Evolutionary conservation across 53 echinoderm and acorn worm species (phyloP), one percentile per base, ranked within the genome.

Genomic region (Glandiceps talaboti): DNA sequence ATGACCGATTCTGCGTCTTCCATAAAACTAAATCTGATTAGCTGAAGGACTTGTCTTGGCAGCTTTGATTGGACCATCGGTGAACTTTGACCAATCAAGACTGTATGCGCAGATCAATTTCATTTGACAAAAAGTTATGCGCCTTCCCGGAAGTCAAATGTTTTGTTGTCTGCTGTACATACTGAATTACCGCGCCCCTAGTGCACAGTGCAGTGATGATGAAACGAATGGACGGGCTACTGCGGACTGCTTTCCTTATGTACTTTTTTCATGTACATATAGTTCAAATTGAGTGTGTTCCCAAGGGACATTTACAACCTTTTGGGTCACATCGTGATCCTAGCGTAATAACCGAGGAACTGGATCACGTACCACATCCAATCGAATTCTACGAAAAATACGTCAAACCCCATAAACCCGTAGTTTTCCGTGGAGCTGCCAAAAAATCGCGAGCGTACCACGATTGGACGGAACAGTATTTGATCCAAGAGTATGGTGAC

Each of bases 401-500:
- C 45, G 88, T 91, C 75, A 85, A 83, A 75, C 83, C 81, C 77
- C 85, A 85, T 73, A 85, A 76, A 73, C 88, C 91, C 0, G 91
- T 88, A 0, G 83, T 91, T 30, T 80, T 91, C 72, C 30, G 91
- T 30, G 88, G 82, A 33, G 91, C 88, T 72, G 88, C 82, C 0
- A 88, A 76, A 33, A 74, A 85, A 0, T 88, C 88, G 29, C 80
- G 77, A 32, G 88, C 85, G 14, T 91, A 82, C 74, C 83, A 85
- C 26, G 73, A 85, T 1, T 91, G 91, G 91, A 91, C 91, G 0
- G 91, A 91, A 74, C 83, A 91, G 27, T 91, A 91, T 83, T 27
- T 91, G 73, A 88, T 74, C 32, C 33, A 88, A 73, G 83, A 77
- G 30, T 91, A 88, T 73, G 88, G 91, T 28, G 72, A 85, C 29